Base-by-base conservation (phyloP, 2,113 vertebrate genomes). In the Labrus mixtus region DNA sequence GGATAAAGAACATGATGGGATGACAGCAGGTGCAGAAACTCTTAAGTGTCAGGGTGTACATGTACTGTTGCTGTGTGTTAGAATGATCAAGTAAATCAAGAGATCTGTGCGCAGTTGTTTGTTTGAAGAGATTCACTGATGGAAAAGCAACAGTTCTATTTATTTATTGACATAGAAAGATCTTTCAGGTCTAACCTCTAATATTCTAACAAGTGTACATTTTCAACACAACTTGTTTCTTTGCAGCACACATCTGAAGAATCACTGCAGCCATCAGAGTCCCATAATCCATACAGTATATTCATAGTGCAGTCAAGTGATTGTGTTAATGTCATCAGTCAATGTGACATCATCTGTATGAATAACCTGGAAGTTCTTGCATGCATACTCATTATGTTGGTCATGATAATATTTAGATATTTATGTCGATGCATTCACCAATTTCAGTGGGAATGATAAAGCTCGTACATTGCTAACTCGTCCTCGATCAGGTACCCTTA, bases 1-100 rank as follows among this genome's bases (percentile, higher is more conserved):
- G n/a, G n/a, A 71, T 61, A 19, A 59, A 63, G 37, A 63, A 76
- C 36, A 45, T 3, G 1, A 29, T 64, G 45, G 67, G 59, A 67
- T 37, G 54, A 68, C 57, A 54, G 51, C 58, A 56, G 16, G 29
- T 33, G 45, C 43, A 29, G 39, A 43, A 55, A 41, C 17, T 11
- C 15, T 23, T 23, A 8, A 72, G 36, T 53, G n/a, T 50, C 15
- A 0, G 36, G 8, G 55, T 74, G 23, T 68, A 3, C n/a, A 10
- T 36, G 22, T 9, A 19, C 37, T 64, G 20, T 64, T 37, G 22
- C 54, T 50, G 23, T 25, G 3, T 41, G 16, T 29, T 39, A 12
- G 16, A 36, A n/a, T 15, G 16, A 58, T 25, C 6, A 4, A 39
- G 20, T 55, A 20, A 16, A n/a, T 17, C 4, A 48, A 4, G 16